phyloP scores from a whole-genome alignment of 2,888 invertebrate genomes.

The Diaprepes abbreviatus region DNA sequence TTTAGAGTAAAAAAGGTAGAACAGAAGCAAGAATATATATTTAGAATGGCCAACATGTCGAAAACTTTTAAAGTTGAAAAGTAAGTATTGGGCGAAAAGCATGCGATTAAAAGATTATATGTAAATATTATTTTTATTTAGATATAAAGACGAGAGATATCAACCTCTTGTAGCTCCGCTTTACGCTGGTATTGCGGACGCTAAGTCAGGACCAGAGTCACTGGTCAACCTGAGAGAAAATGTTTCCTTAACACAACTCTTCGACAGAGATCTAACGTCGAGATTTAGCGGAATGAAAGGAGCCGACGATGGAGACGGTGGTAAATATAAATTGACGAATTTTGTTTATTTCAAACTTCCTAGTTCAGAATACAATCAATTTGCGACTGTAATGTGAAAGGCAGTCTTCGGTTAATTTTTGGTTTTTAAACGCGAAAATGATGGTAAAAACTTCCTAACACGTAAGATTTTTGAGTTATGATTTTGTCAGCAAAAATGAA shows the following conservation, averaged over 20 bases:
- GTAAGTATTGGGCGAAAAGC: slow-evolving; percentile 48
- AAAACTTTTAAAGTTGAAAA: slow-evolving; percentile 60
- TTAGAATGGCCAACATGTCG: slow-evolving; percentile 58
- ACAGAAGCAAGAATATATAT: slow-evolving; percentile 55
- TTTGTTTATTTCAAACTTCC: too few species aligned
- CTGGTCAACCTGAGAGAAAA: slow-evolving; percentile 31
- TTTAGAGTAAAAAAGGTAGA: slow-evolving; percentile 55
- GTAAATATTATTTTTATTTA: slow-evolving; percentile 3
- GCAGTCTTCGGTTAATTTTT: too few species aligned
- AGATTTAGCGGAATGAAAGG: slow-evolving; percentile 16
- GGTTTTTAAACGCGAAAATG: too few species aligned
- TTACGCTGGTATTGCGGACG: slow-evolving; percentile 28
- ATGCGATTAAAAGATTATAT: too few species aligned
- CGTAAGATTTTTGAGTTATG: too few species aligned
- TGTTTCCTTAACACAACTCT: slow-evolving; percentile 52
- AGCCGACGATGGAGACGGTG: neutral
- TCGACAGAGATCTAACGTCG: slow-evolving; percentile 46
- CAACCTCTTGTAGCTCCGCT: slow-evolving; percentile 41
- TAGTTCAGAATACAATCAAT: too few species aligned
- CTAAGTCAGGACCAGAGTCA: neutral
- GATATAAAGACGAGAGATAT: slow-evolving; percentile 26
- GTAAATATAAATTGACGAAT: too few species aligned
- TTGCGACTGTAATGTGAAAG: too few species aligned
- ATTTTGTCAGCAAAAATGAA: too few species aligned
- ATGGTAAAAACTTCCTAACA: too few species aligned